A percentile compares a stretch with the other conserved stretches of the same genome.
Evolutionary conservation across 2,113 vertebrate genomes (phyloP).

Genomic region (Rhabdomys dilectus): DNA sequence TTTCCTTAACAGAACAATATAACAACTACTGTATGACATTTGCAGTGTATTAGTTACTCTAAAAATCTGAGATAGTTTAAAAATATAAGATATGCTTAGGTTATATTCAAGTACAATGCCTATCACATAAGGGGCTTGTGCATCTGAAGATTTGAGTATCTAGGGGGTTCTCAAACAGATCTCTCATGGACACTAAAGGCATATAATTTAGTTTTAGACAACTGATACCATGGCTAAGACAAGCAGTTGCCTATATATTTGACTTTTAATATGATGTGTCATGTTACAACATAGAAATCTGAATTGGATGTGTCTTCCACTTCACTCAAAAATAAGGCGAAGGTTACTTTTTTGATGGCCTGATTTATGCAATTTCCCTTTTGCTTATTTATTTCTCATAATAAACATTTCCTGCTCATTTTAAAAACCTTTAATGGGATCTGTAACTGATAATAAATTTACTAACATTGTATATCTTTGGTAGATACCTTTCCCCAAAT

Average conservation of each 20-base stretch:
- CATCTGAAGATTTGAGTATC: neutral
- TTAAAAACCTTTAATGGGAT: constrained; percentile 40
- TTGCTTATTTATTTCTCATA: neutral
- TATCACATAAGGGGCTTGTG: neutral
- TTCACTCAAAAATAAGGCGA: constrained; percentile 27
- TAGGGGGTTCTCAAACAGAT: neutral
- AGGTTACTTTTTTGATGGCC: constrained; percentile 15
- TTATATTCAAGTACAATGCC: neutral
- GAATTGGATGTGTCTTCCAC: constrained; percentile 1
- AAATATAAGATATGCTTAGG: neutral
- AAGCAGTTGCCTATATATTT: neutral
- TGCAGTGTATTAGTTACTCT: neutral
- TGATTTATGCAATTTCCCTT: neutral
- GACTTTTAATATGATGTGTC: neutral
- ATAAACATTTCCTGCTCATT: neutral
- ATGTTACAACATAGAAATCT: neutral
- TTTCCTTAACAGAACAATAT: neutral
- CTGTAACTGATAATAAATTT: neutral
- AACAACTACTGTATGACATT: neutral
- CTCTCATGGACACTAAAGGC: neutral
- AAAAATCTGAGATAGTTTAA: neutral
- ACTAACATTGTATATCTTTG: neutral
- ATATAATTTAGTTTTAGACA: neutral
- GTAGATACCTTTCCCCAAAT: neutral
- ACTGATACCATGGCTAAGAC: neutral